Conservation (phyloP, 2,113 vertebrate species). For the Xiphorhynchus elegans region DNA sequence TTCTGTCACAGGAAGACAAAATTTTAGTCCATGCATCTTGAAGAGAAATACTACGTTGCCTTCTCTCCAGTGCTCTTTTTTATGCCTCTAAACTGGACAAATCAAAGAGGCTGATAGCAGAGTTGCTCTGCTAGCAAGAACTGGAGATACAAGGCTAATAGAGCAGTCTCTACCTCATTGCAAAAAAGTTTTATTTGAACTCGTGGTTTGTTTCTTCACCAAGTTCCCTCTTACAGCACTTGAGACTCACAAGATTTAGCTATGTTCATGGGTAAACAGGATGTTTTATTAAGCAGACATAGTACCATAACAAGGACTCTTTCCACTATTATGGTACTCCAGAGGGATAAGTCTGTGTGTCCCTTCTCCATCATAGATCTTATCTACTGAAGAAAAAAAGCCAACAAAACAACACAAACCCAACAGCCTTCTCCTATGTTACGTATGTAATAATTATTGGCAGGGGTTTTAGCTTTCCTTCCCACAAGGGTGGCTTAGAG, state of each 20-base stretch:
- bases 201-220: neutral
- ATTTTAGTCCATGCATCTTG: neutral
- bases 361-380: neutral
- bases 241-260: neutral
- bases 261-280: neutral
- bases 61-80: neutral
- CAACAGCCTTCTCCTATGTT: neutral
- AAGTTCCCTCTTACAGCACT: neutral
- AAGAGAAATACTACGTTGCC: neutral
- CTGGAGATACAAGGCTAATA: neutral
- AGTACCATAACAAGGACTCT: neutral
- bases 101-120: neutral
- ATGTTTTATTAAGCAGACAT: neutral
- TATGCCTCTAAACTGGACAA: neutral
- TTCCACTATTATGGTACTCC: neutral
- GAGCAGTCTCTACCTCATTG: neutral
- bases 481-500: neutral
- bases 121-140: neutral
- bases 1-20: neutral
- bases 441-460: neutral
- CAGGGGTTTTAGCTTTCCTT: conserved; percentile 6
- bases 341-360: neutral
- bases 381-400: neutral
- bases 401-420: neutral
- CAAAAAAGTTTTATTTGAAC: neutral